A percentile compares a stretch with the other conserved stretches of the same genome.
Conservation (phyloP, 2,797 vertebrate genomes). For the Squalus acanthias region DNA sequence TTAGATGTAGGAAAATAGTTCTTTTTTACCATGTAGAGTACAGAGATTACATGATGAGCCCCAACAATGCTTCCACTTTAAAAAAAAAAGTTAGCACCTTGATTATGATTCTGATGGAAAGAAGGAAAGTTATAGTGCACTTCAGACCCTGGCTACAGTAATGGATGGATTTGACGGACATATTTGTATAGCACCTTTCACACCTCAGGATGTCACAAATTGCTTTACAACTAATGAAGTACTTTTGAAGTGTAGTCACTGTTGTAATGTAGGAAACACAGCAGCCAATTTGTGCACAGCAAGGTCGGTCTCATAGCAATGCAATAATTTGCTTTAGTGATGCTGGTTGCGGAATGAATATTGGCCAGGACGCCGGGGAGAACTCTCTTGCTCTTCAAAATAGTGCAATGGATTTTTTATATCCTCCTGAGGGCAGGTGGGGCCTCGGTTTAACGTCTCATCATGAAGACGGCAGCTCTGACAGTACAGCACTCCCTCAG, state of each 20-base stretch:
- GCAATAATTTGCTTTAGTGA: background rate
- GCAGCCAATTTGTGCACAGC: background rate
- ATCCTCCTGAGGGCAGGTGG: background rate
- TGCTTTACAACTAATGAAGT: background rate
- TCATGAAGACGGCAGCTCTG: background rate
- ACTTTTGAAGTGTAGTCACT: background rate
- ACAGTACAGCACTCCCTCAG: background rate
- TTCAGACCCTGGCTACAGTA: background rate
- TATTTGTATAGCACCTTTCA: background rate
- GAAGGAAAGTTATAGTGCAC: background rate
- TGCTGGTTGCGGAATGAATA: background rate
- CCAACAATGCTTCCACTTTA: background rate
- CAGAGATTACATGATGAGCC: background rate
- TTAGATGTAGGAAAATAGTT: background rate
- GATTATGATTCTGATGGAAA: background rate
- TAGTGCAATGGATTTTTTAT: background rate
- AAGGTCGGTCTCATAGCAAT: background rate
- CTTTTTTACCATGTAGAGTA: background rate
- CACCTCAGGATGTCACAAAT: background rate
- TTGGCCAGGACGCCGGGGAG: background rate
- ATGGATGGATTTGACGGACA: background rate
- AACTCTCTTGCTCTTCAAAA: background rate
- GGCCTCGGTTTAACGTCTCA: background rate
- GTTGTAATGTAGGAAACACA: background rate
- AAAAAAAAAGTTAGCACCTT: background rate